Base-by-base conservation (phyloP, 2,888 invertebrate genomes). In the Pseudococcus jackbeardsleyi region DNA sequence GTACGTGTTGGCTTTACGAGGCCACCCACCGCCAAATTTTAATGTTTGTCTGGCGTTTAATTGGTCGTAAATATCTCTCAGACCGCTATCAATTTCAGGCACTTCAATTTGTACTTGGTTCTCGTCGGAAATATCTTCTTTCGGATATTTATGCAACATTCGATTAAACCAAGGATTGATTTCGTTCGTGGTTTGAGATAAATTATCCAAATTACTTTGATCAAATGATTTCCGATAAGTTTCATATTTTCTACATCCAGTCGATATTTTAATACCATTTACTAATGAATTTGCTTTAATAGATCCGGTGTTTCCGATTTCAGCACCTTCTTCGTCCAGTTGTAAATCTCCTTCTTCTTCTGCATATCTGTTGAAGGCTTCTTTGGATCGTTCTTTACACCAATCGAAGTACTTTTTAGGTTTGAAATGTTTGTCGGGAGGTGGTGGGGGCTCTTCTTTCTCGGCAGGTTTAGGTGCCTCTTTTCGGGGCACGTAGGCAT, bases 381-480 rank as follows among this genome's bases (percentile, higher is more conserved):
- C 42, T 46, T 82, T 42, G 1, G 79, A 19, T 82, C 79, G 39
- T 46, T 46, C 46, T 46, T 82, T 82, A 82, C 79, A 82, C 79
- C 79, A 82, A 46, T n/a, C 46, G 26, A 46, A 82, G 19, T 82
- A 82, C 5, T 46, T 82, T 19, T 19, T 46, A 0, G 79, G 79
- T 46, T 46, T 82, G 12, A 46, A 82, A 12, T 82, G 79, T 46
- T 82, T 46, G 46, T 46, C 79, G 0, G 8, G 33, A 6, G 79
- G 79, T 19, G 39, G 8, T 11, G 79, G 46, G 4, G 79, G 79
- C 19, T 42, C 42, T 82, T 82, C 46, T 46, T 82, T 82, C 17
- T 82, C 79, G 9, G 11, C 11, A 0, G 8, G 6, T 19, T 82
- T 82, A 2, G 19, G 79, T 46, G 5, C 19, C n/a, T 82, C 46